Evolutionary conservation across 2,888 invertebrate species (phyloP).

Genomic region (Pyrgus malvae): DNA sequence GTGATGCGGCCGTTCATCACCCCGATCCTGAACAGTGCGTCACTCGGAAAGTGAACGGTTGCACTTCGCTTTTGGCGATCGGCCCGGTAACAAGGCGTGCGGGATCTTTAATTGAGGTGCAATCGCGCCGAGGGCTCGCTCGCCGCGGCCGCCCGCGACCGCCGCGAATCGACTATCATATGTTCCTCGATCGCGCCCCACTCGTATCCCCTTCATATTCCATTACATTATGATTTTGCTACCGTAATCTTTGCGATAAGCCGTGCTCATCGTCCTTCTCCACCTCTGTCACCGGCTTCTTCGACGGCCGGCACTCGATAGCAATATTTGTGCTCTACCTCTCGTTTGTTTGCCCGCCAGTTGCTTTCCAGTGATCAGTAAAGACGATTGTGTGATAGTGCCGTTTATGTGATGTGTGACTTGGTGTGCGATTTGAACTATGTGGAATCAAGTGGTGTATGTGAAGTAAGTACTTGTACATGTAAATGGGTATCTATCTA

Average conservation of each 20-base stretch:
- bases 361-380: slow-evolving; percentile 34
- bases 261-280: slow-evolving; percentile 35
- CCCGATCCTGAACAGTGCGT: slow-evolving; percentile 21
- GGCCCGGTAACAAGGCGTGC: slow-evolving; percentile 35
- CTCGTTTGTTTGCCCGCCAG: slow-evolving; percentile 36
- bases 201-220: slow-evolving; percentile 38
- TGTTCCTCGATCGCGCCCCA: slow-evolving; percentile 27
- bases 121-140: slow-evolving; percentile 28
- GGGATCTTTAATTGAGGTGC: slow-evolving; percentile 33
- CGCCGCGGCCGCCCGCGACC: slow-evolving; percentile 20
- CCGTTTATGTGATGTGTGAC: slow-evolving; percentile 36
- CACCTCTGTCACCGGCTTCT: slow-evolving; percentile 36
- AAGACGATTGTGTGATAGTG: slow-evolving; percentile 34
- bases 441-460: slow-evolving; percentile 68
- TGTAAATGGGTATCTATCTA: background rate
- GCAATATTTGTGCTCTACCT: slow-evolving; percentile 39
- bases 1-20: slow-evolving; percentile 1
- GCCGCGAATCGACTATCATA: slow-evolving; percentile 23
- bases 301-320: slow-evolving; percentile 39
- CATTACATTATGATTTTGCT: slow-evolving; percentile 42
- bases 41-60: slow-evolving; percentile 32
- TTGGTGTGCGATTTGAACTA: slow-evolving; percentile 36
- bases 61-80: slow-evolving; percentile 36
- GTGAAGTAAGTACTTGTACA: slow-evolving; percentile 50
- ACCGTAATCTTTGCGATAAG: slow-evolving; percentile 42